Percentiles rank a stretch among this genome's conserved stretches.
These are phyloP conservation scores for Periophthalmodon schlosseri DNA, from an alignment of 2,113 vertebrate genomes.

Conservation along the genomic window DNA sequence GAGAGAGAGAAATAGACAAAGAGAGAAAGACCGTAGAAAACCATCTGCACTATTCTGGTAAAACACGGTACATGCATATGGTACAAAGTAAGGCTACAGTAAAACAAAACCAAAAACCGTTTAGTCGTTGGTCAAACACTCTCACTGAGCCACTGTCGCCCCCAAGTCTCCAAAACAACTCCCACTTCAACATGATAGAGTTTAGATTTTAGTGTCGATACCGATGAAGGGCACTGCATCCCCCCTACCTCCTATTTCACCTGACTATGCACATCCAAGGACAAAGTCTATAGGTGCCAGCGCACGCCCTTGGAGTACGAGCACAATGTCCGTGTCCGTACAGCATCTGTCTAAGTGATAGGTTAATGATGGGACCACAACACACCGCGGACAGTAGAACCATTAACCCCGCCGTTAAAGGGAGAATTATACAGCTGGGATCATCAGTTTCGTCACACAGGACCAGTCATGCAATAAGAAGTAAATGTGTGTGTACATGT, in stretches of 20 bases:
- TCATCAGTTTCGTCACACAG: not conserved
- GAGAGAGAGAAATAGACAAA: no score
- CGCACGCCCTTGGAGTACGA: conserved; percentile 18
- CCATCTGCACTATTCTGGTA: no score
- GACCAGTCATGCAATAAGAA: not conserved
- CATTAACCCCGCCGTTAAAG: not conserved
- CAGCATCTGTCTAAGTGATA: conserved; percentile 31
- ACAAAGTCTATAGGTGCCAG: conserved; percentile 17
- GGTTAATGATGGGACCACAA: conserved; percentile 19
- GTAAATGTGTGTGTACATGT: not conserved
- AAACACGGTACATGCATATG: no score
- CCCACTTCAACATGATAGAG: not conserved
- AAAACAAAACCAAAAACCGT: no score
- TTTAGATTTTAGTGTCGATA: conserved; percentile 1
- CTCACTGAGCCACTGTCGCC: not conserved
- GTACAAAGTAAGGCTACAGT: no score
- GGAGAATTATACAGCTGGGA: not conserved
- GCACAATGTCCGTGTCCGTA: conserved; percentile 17
- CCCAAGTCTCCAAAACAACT: not conserved
- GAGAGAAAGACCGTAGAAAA: no score
- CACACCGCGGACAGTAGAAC: not conserved
- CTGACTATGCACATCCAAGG: conserved; percentile 31
- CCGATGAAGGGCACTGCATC: not conserved
- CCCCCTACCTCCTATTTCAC: not conserved
- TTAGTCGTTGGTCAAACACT: no score